Conservation (phyloP, 1,140 invertebrate genomes). For the Phymorhynchus buccinoides region DNA sequence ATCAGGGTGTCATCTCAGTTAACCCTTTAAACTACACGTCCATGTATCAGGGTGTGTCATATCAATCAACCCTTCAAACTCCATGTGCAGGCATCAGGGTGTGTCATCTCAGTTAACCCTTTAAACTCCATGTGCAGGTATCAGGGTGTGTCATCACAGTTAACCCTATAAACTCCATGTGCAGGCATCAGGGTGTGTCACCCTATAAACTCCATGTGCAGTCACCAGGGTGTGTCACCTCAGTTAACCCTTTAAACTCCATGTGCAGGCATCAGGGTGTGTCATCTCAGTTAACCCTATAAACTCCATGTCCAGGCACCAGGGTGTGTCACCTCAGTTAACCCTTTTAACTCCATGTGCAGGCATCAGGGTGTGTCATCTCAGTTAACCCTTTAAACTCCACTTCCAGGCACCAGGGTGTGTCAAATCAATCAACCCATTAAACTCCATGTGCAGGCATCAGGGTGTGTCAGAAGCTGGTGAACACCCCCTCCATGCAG, state of each 20-base stretch:
- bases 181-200: not conserved
- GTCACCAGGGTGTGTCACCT: no score
- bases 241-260: not conserved
- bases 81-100: not conserved
- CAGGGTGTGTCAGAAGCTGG: slow-evolving; percentile 40
- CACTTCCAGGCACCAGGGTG: not conserved
- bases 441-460: slow-evolving; percentile 36
- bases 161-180: not conserved
- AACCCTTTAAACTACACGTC: not conserved
- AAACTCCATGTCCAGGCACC: not conserved
- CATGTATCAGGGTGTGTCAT: not conserved
- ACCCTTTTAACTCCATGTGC: not conserved
- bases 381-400: not conserved
- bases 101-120: not conserved
- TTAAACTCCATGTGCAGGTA: not conserved
- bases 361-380: slow-evolving; percentile 40
- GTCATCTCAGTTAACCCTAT: not conserved
- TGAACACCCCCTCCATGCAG: slow-evolving; percentile 38
- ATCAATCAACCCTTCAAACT: not conserved
- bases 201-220: no score
- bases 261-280: not conserved
- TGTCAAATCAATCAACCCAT: not conserved
- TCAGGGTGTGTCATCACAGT: not conserved
- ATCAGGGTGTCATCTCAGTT: not conserved
- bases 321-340: not conserved